Conservation (phyloP, 2,113 vertebrate species). For the Calyptomena viridis region DNA sequence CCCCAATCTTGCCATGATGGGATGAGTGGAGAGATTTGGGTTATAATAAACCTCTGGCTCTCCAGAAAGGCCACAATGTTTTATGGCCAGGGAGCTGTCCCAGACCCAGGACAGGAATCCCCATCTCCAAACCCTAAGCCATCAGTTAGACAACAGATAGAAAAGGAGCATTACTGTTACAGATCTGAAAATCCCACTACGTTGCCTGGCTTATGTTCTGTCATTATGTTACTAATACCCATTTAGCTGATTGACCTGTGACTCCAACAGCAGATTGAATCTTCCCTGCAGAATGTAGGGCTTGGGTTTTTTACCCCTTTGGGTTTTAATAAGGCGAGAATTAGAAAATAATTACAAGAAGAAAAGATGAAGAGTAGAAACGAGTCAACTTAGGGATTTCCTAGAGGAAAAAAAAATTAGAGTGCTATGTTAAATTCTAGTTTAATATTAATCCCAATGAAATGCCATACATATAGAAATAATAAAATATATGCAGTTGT, state of each 20-base stretch:
- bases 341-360: not conserved
- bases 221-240: not conserved
- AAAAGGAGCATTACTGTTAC: not conserved
- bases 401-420: not conserved
- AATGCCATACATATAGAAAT: not conserved
- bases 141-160: not conserved
- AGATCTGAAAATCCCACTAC: not conserved
- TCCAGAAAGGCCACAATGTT: not conserved
- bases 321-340: not conserved
- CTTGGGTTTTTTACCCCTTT: not conserved
- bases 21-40: not conserved
- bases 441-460: not conserved
- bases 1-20: not conserved
- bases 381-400: not conserved
- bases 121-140: not conserved
- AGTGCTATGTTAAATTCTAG: not conserved
- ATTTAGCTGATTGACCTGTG: slow-evolving; percentile 6
- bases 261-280: not conserved
- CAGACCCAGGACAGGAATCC: not conserved
- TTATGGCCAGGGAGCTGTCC: not conserved
- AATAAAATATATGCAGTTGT: not conserved
- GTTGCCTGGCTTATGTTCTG: not conserved
- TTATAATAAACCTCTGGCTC: not conserved
- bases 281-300: not conserved
- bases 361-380: not conserved